Evolutionary conservation across 2,113 vertebrate species (phyloP), one percentile per base, ranked within the genome.

Genomic region (Ageneiosus marmoratus): DNA sequence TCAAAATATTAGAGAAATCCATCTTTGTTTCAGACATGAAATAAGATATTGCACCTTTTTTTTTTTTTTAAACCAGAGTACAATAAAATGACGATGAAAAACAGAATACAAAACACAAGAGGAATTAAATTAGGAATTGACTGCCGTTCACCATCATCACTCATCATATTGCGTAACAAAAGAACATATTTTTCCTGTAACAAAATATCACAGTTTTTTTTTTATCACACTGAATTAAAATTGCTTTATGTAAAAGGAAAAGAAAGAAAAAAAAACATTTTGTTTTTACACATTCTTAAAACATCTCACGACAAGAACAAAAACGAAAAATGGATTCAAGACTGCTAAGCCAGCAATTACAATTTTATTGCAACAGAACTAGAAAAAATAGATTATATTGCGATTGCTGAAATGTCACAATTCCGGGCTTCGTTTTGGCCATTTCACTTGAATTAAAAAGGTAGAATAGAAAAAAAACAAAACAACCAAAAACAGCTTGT

Each of bases 311-410:
- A 94, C 93, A 92, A 85, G 81, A 78, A 48, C n/a, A 18, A 84
- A 90, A 50, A 50, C 48, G 85, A 86, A 80, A 58, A 20, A 83
- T 32, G 32, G 89, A 95, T 96, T 97, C 96, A 97, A 98, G 97
- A 97, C 97, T 96, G 96, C 96, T 95, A 98, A 98, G 97, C 97
- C 93, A 92, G 87, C 86, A 88, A 91, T 91, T 89, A 92, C 90
- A 86, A 88, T 94, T 95, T 95, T 96, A 95, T 94, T 94, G 92
- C 91, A 94, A 97, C 95, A 96, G 89, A 96, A 96, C 91, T 94
- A 94, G 95, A 95, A 94, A 94, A 93, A 94, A 93, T 91, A 94
- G 90, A 94, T 92, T 93, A 94, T 94, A 94, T 94, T 94, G 92
- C 93, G 89, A 90, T 94, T 86, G 88, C 92, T 97, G 96, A 96